phyloP scores from a whole-genome alignment of 2,888 invertebrate genomes.

The Tillus elongatus region DNA sequence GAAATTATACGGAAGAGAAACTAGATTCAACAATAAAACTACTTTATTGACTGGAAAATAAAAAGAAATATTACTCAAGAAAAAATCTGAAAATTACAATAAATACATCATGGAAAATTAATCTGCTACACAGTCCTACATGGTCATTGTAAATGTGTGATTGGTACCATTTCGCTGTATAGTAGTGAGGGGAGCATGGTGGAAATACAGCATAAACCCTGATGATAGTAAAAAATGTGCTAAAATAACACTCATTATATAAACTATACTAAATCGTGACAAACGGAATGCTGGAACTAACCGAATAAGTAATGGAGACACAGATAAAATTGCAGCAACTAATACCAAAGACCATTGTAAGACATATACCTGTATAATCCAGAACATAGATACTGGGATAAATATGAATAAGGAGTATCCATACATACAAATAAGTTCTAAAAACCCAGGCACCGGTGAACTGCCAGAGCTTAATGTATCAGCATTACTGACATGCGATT shows the following conservation, averaged over 20 bases:
- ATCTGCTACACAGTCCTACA: too few species aligned
- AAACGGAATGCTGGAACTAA: conserved; percentile 65
- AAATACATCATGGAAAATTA: too few species aligned
- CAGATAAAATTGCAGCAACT: conserved; percentile 74
- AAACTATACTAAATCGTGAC: conserved; percentile 55
- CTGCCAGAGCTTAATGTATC: conserved; percentile 56
- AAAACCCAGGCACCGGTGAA: conserved; percentile 55
- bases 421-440: conserved; percentile 87
- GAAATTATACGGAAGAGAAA: too few species aligned
- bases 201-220: conserved; percentile 80
- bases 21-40: too few species aligned
- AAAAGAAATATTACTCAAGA: too few species aligned
- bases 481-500: conserved; percentile 61
- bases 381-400: conserved; percentile 85
- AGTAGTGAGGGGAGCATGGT: conserved; percentile 63
- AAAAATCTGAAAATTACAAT: too few species aligned
- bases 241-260: conserved; percentile 57
- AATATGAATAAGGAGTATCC: conserved; percentile 93
- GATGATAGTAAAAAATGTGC: conserved; percentile 76
- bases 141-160: too few species aligned
- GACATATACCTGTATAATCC: conserved; percentile 74
- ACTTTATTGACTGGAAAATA: too few species aligned
- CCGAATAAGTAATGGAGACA: conserved; percentile 74
- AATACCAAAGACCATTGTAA: conserved; percentile 84
- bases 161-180: too few species aligned